These are phyloP conservation scores for Nomada lathburiana DNA, from an alignment of 2,888 invertebrate genomes.

Conservation along the genomic window DNA sequence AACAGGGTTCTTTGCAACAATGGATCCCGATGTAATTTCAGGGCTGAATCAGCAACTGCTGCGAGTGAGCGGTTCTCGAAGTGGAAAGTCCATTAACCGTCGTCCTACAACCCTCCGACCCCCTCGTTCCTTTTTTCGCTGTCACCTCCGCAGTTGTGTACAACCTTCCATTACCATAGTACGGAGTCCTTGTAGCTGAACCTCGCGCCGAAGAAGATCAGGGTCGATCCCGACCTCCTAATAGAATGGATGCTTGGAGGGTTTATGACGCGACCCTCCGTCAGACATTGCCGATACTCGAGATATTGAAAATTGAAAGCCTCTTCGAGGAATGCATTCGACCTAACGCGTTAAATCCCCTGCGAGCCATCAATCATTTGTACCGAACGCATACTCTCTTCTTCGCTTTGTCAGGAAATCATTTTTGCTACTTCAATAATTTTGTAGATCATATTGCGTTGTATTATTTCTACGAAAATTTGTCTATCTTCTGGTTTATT, in stretches of 20 bases:
- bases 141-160: constrained; percentile 22
- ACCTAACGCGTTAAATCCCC: neutral
- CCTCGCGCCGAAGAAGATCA: constrained; percentile 40
- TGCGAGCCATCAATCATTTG: neutral
- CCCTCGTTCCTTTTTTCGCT: constrained; percentile 34
- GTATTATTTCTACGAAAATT: no score
- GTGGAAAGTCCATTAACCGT: constrained; percentile 74
- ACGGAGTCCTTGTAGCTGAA: constrained; percentile 48
- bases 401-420: neutral
- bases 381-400: neutral
- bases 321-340: neutral
- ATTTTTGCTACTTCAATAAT: neutral
- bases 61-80: constrained; percentile 62
- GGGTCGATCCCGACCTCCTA: constrained; percentile 20
- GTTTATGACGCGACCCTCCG: constrained; percentile 15
- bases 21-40: constrained; percentile 64
- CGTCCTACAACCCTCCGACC: constrained; percentile 49
- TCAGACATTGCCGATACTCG: constrained; percentile 26
- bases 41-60: constrained; percentile 74
- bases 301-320: constrained; percentile 28
- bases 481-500: no score
- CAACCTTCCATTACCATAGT: constrained; percentile 61
- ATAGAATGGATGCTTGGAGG: constrained; percentile 48
- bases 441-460: no score
- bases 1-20: constrained; percentile 29